Base-by-base conservation (phyloP, 2,888 invertebrate genomes). In the Rotaria sp. region DNA sequence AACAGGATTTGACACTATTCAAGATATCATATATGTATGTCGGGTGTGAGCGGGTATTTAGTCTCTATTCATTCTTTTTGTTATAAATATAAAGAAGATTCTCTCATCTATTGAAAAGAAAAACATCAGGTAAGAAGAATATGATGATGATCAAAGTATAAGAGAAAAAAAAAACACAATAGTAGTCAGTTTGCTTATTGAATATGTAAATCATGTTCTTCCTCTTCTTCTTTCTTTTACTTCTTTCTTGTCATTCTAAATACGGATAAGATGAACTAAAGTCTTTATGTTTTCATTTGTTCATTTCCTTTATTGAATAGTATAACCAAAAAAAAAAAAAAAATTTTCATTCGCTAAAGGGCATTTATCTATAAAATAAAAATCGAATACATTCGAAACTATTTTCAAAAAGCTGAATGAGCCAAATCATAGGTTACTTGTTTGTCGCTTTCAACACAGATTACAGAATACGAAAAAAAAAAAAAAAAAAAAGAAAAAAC, bases 1-100 rank as follows among this genome's bases (percentile, higher is more conserved):
- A 75, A 75, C 75, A 75, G 75, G 75, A 75, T 75, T 75, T 75
- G 41, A 75, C 75, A 75, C 67, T 30, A 67, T 30, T 35, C 35
- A 67, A 67, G 35, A 67, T n/a, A 35, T n/a, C 15, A 30, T 67
- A 67, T 30, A 11, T n/a, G 10, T 35, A 15, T 67, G 11, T 67
- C 5, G 10, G 2, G 24, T 52, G 52, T 24, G 4, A 5, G 7
- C 11, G 67, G 35, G 24, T 24, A 67, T 67, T 67, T 30, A 67
- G 15, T 35, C 18, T 67, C 67, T 67, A 67, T 67, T 35, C 35
- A 67, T 67, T 15, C n/a, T n/a, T 3, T 30, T 2, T 67, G 35
- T 30, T 67, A 52, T 30, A 13, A 30, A 50, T 50, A 50, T 50
- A 50, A 67, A 35, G 35, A 67, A 67, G 35, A 13, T 35, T 67